A percentile compares a stretch with the other conserved stretches of the same genome.
Evolutionary conservation across 2,797 vertebrate species (phyloP).

Genomic region (Apogon talboti): DNA sequence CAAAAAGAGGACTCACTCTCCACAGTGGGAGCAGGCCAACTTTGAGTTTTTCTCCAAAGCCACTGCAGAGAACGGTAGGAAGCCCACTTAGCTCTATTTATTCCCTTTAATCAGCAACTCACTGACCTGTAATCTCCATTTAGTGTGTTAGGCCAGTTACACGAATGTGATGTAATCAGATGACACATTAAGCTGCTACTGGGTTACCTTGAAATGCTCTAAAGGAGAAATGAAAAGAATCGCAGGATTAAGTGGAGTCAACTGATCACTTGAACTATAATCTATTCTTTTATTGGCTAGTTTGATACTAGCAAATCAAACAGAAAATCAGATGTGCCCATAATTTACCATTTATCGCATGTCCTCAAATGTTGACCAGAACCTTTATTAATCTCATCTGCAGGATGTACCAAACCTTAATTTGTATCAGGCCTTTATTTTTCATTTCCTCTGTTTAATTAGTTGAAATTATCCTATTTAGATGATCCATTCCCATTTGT

Average conservation of each 20-base stretch:
- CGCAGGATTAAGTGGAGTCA: constrained; percentile 9
- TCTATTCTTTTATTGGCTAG: too few species aligned
- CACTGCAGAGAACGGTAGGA: constrained; percentile 86
- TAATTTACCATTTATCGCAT: too few species aligned
- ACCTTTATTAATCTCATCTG: neutral
- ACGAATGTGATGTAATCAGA: constrained; percentile 27
- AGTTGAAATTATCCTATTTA: too few species aligned
- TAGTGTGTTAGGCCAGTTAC: neutral
- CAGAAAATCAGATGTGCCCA: too few species aligned
- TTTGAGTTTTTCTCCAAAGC: constrained; percentile 82
- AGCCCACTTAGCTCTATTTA: neutral
- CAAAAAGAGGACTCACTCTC: constrained; percentile 81
- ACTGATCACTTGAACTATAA: neutral
- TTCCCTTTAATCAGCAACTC: neutral
- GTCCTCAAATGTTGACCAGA: too few species aligned
- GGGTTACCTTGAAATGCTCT: constrained; percentile 6
- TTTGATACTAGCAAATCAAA: too few species aligned
- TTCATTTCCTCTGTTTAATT: too few species aligned
- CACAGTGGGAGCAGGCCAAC: constrained; percentile 85
- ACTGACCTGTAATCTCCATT: neutral
- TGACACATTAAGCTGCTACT: neutral
- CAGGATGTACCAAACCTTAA: too few species aligned
- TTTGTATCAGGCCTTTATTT: too few species aligned
- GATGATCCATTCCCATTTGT: too few species aligned
- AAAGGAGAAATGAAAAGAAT: constrained; percentile 22